Base-by-base conservation (phyloP, 2,797 vertebrate genomes). In the Jordanella pulchra region DNA sequence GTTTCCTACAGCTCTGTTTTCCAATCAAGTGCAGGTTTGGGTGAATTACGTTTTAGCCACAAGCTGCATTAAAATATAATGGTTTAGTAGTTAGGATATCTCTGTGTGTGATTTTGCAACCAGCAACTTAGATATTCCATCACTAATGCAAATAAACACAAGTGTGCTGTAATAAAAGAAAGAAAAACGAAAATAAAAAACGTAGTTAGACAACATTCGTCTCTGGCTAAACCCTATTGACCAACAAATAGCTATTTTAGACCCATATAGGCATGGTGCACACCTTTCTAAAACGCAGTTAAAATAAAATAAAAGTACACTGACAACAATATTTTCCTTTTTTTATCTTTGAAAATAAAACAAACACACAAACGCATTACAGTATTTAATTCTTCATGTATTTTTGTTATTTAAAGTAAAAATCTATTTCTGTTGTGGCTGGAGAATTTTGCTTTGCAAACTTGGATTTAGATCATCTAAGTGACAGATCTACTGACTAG, bases 261-360 rank as follows among this genome's bases (percentile, higher is more conserved):
- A n/a, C n/a, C n/a, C n/a, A n/a, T n/a, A n/a, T n/a, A n/a, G n/a
- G n/a, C n/a, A n/a, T n/a, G n/a, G n/a, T n/a, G n/a, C n/a, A n/a
- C n/a, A n/a, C n/a, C n/a, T 39, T 39, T 39, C 35, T 39, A 50
- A 50, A 18, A 50, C 21, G 47, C 47, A 56, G 67, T 58, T 47
- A 72, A 70, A 32, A 69, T 32, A 42, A 39, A 30, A 71, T 73
- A 15, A 70, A 85, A 71, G 76, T 81, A 81, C 76, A 81, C 56
- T n/a, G 17, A 75, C 27, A 79, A 69, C 58, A 70, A n/a, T n/a
- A n/a, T 72, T 65, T 1, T 67, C 25, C 25, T 0, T n/a, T 54
- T 54, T n/a, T 25, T 53, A 23, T n/a, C n/a, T n/a, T n/a, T 53
- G 9, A 53, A 53, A 53, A n/a, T n/a, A n/a, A 54, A 9, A 54